phyloP scores from a whole-genome alignment of 2,888 invertebrate genomes.

The Torymus tubicola region DNA sequence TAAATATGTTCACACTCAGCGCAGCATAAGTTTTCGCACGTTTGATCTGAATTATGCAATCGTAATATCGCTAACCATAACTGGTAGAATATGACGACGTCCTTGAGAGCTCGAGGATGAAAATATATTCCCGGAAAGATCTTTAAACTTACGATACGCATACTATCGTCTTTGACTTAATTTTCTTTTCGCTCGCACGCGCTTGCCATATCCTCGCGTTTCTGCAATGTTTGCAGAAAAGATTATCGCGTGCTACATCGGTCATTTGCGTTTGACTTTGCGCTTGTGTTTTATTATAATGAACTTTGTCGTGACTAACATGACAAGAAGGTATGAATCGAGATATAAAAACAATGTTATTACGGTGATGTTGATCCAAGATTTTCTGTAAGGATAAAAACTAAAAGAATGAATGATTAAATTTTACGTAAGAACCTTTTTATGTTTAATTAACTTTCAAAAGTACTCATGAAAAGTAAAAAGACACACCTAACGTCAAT shows the following conservation, averaged over 20 bases:
- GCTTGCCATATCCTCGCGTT: not conserved
- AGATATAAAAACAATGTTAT: not conserved
- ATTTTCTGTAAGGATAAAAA: not conserved
- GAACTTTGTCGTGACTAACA: slow-evolving; percentile 17
- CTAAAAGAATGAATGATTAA: too few species aligned
- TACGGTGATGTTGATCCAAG: slow-evolving; percentile 27
- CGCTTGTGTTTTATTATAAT: slow-evolving; percentile 14
- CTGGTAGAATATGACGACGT: slow-evolving; percentile 4
- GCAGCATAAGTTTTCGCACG: not conserved
- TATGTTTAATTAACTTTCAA: too few species aligned
- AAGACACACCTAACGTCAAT: too few species aligned
- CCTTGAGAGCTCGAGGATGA: slow-evolving; percentile 22
- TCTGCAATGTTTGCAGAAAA: slow-evolving; percentile 11
- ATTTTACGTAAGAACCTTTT: too few species aligned
- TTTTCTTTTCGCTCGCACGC: not conserved
- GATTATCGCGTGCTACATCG: slow-evolving; percentile 22
- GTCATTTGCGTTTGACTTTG: slow-evolving; percentile 15
- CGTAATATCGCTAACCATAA: slow-evolving; percentile 10
- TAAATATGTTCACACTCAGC: not conserved
- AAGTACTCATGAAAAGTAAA: too few species aligned
- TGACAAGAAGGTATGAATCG: not conserved
- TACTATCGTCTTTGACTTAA: slow-evolving; percentile 1
- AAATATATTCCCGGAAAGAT: slow-evolving; percentile 7
- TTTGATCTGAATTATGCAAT: slow-evolving; percentile 1
- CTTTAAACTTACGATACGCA: slow-evolving; percentile 23